Conservation (phyloP, 2,888 invertebrate species). For the Eumacrocentrus americanus region DNA sequence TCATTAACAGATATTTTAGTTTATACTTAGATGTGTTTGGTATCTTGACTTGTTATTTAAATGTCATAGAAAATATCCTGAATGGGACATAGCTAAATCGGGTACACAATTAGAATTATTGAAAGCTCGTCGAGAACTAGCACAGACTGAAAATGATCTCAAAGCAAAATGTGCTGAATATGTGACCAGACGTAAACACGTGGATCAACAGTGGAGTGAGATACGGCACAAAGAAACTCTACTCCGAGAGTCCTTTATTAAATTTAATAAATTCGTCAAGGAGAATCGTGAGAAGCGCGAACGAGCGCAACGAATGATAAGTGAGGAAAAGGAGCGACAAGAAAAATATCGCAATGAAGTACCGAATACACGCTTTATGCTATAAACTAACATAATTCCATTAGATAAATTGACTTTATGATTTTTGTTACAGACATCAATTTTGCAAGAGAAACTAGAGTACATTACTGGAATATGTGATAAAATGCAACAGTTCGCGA, state of each 20-base stretch:
- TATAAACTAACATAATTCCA: conserved; percentile 5
- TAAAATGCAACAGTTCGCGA: conserved; percentile 67
- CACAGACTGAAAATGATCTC: conserved; percentile 64
- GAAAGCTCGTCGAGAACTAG: conserved; percentile 64
- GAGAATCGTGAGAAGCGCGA: conserved; percentile 72
- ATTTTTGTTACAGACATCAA: conserved; percentile 57
- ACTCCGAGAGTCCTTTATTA: conserved; percentile 67
- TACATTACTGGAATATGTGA: conserved; percentile 64
- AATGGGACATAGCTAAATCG: conserved; percentile 68
- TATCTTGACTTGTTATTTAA: not conserved
- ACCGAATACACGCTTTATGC: conserved; percentile 6
- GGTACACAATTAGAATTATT: conserved; percentile 67
- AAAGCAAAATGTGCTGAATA: conserved; percentile 62
- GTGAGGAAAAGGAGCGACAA: conserved; percentile 64
- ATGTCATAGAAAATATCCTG: conserved; percentile 65
- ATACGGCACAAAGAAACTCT: conserved; percentile 64
- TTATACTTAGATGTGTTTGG: conserved; percentile 4
- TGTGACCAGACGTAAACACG: conserved; percentile 56
- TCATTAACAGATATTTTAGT: conserved; percentile 21
- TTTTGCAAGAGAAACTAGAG: conserved; percentile 62
- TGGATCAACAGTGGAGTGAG: conserved; percentile 67
- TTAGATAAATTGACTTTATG: conserved; percentile 1
- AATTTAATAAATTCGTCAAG: conserved; percentile 69
- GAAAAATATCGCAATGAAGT: conserved; percentile 62
- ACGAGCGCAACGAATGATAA: conserved; percentile 67